Conservation (phyloP, 2,113 vertebrate species). For the Heteronetta atricapilla region DNA sequence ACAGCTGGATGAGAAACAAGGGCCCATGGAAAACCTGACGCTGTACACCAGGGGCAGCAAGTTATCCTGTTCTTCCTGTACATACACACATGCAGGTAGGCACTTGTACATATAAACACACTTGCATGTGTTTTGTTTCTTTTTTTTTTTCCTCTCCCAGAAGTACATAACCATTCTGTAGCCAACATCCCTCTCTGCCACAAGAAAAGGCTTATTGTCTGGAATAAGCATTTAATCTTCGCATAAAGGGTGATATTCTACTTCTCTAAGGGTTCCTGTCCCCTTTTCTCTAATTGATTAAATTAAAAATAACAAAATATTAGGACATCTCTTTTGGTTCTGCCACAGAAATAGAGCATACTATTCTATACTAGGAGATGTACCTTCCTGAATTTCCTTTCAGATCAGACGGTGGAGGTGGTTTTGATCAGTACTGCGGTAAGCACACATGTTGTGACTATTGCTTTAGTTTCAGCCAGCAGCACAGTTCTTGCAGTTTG, state of each 20-base stretch:
- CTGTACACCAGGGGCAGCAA: background rate
- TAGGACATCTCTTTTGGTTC: background rate
- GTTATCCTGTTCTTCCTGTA: background rate
- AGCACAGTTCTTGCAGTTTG: background rate
- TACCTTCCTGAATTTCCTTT: background rate
- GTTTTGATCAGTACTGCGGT: background rate
- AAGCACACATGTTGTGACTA: background rate
- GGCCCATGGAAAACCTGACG: background rate
- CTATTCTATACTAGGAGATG: background rate
- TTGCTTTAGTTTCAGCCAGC: background rate
- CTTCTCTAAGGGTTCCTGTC: background rate
- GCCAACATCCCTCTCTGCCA: background rate
- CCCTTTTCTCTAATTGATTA: background rate
- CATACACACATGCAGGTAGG: background rate
- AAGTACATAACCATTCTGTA: background rate
- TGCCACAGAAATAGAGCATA: background rate
- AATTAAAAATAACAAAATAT: background rate
- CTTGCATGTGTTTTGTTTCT: background rate
- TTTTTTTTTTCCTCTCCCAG: background rate
- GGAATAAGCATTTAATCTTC: background rate
- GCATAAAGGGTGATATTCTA: background rate
- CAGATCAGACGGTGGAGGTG: background rate
- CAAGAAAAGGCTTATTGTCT: background rate
- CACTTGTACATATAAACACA: background rate
- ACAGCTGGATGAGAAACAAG: background rate